These are phyloP conservation scores for Phortica variegata DNA, from an alignment of 1,140 invertebrate species.

Conservation along the genomic window DNA sequence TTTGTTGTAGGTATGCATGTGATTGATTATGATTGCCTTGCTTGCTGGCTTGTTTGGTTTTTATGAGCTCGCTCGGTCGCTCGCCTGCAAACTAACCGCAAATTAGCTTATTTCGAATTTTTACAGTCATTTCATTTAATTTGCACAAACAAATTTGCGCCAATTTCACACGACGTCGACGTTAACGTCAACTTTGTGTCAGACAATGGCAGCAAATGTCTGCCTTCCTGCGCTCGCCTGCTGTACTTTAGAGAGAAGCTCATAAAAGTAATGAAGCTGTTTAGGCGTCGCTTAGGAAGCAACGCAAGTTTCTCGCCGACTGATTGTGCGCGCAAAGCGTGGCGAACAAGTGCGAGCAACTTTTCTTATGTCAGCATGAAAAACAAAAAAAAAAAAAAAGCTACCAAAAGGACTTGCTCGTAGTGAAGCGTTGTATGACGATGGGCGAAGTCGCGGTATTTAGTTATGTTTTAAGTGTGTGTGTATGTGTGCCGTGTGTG, in stretches of 20 bases:
- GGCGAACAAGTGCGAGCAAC: constrained; percentile 21
- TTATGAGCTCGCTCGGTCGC: constrained; percentile 6
- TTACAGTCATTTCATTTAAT: constrained; percentile 54
- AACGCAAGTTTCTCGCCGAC: constrained; percentile 34
- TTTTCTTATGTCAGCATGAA: constrained; percentile 43
- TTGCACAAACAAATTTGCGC: constrained; percentile 55
- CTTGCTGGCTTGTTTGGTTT: not conserved
- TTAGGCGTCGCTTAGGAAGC: constrained; percentile 54
- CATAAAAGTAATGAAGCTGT: constrained; percentile 55
- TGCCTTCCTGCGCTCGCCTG: constrained; percentile 24
- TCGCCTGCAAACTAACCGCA: constrained; percentile 42
- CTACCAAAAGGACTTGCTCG: not conserved
- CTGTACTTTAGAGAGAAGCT: too few relatives aligned
- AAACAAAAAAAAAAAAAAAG: constrained; percentile 3
- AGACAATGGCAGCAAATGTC: constrained; percentile 47
- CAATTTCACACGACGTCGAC: constrained; percentile 28
- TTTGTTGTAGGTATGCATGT: too few relatives aligned
- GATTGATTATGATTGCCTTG: constrained; percentile 24
- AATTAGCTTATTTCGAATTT: constrained; percentile 55
- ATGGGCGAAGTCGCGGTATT: not conserved
- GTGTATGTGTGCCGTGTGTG: constrained; percentile 10
- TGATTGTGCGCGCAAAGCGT: too few relatives aligned
- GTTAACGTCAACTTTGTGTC: constrained; percentile 9
- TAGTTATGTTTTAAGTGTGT: not conserved
- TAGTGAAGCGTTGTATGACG: not conserved